Evolutionary conservation across 2,113 vertebrate species (phyloP).

Genomic region (Thinocorus orbignyianus): DNA sequence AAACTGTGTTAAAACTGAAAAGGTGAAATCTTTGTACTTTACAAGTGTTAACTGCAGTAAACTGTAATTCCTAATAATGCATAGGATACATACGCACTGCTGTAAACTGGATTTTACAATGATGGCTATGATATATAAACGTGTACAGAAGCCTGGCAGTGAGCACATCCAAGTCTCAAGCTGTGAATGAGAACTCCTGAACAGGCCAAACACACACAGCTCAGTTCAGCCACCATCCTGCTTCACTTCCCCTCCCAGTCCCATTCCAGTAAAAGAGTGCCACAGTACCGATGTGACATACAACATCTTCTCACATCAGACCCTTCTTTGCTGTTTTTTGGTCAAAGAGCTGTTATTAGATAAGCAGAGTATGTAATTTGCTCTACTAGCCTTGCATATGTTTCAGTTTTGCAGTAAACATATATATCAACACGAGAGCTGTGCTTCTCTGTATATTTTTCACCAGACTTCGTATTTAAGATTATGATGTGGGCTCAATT

Average conservation of each 20-base stretch:
- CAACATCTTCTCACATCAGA: neutral
- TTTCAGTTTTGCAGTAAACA: neutral
- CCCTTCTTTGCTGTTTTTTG: neutral
- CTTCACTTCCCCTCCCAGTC: accelerated
- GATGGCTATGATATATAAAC: accelerated
- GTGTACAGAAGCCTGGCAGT: neutral
- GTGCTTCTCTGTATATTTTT: neutral
- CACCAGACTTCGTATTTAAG: neutral
- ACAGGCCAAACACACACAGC: accelerated
- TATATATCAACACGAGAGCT: neutral
- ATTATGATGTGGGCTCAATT: neutral
- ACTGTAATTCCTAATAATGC: neutral
- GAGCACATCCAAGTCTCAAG: neutral
- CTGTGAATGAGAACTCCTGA: accelerated
- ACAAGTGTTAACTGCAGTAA: neutral
- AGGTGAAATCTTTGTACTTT: neutral
- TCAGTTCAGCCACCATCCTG: neutral
- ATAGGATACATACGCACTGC: accelerated
- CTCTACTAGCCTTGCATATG: neutral
- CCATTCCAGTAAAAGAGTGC: neutral
- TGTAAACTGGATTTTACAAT: neutral
- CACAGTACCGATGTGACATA: neutral
- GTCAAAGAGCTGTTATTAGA: neutral
- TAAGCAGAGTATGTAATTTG: neutral
- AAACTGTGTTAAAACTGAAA: neutral